Conservation (phyloP, 1,140 invertebrate genomes). For the Agraylea sexmaculata region DNA sequence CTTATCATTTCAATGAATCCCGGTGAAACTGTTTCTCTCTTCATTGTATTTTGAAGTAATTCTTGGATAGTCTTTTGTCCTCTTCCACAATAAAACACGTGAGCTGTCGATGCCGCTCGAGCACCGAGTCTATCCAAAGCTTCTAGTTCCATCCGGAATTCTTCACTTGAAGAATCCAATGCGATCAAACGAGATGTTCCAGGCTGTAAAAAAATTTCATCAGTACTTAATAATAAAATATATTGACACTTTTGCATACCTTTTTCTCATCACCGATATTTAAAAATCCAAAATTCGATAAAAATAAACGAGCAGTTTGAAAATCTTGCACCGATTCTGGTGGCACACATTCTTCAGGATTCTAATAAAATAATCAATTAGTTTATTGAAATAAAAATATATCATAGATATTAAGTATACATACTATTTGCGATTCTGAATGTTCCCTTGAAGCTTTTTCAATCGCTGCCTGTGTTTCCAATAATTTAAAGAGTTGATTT, state of each 20-base stretch:
- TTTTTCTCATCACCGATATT: slow-evolving; percentile 57
- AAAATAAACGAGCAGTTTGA: slow-evolving; percentile 84
- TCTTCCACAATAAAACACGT: slow-evolving; percentile 83
- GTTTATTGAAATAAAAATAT: no score
- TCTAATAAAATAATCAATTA: slow-evolving; percentile 22
- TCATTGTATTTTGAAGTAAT: slow-evolving; percentile 62
- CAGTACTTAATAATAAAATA: no score
- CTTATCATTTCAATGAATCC: slow-evolving; percentile 31
- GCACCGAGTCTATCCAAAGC: slow-evolving; percentile 69
- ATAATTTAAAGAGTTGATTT: slow-evolving; percentile 31
- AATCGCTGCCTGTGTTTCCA: slow-evolving; percentile 43
- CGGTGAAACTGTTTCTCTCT: slow-evolving; percentile 19
- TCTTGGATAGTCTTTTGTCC: slow-evolving; percentile 65
- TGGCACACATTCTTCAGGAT: slow-evolving; percentile 60
- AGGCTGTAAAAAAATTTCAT: slow-evolving; percentile 22
- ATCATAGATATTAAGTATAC: neutral
- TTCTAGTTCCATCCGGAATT: slow-evolving; percentile 61
- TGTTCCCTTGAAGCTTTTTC: slow-evolving; percentile 37
- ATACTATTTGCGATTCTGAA: slow-evolving; percentile 17
- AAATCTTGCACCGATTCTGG: slow-evolving; percentile 80
- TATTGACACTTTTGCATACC: no score
- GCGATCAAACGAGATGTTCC: slow-evolving; percentile 54
- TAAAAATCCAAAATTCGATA: slow-evolving; percentile 89
- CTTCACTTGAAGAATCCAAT: slow-evolving; percentile 59
- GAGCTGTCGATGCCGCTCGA: slow-evolving; percentile 82